phyloP scores from a whole-genome alignment of 2,888 invertebrate genomes.

The Phorcus lineatus region DNA sequence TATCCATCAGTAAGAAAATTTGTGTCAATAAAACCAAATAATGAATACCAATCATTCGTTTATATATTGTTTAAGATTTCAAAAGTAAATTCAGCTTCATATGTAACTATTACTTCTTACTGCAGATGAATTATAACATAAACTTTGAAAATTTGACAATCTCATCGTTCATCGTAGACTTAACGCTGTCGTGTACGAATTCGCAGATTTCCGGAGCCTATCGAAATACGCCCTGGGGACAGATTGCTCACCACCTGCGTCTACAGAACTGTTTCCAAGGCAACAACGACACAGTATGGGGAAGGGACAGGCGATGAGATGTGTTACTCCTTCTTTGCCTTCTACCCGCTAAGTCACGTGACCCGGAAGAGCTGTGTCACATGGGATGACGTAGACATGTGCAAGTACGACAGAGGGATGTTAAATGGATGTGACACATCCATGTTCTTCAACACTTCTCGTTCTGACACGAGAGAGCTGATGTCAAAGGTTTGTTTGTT shows the following conservation, averaged over 20 bases:
- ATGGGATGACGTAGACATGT: constrained; percentile 44
- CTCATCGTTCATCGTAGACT: too few relatives aligned
- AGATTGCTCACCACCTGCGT: constrained; percentile 46
- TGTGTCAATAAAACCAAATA: too few relatives aligned
- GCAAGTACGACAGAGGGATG: neutral
- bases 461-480: neutral
- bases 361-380: constrained; percentile 39
- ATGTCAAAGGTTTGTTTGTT: neutral
- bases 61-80: too few relatives aligned
- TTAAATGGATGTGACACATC: neutral
- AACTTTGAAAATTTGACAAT: too few relatives aligned
- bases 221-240: constrained; percentile 48
- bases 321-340: constrained; percentile 55
- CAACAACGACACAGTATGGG: constrained; percentile 42
- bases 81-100: too few relatives aligned
- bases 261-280: constrained; percentile 39
- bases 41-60: too few relatives aligned
- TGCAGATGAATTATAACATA: too few relatives aligned
- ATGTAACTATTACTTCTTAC: too few relatives aligned
- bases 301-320: constrained; percentile 51
- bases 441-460: neutral
- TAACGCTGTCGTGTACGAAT: neutral
- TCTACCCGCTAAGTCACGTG: constrained; percentile 43
- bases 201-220: constrained; percentile 46
- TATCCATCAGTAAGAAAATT: constrained; percentile 45